Base-by-base conservation (phyloP, 2,113 vertebrate genomes). In the Hoplias malabaricus region DNA sequence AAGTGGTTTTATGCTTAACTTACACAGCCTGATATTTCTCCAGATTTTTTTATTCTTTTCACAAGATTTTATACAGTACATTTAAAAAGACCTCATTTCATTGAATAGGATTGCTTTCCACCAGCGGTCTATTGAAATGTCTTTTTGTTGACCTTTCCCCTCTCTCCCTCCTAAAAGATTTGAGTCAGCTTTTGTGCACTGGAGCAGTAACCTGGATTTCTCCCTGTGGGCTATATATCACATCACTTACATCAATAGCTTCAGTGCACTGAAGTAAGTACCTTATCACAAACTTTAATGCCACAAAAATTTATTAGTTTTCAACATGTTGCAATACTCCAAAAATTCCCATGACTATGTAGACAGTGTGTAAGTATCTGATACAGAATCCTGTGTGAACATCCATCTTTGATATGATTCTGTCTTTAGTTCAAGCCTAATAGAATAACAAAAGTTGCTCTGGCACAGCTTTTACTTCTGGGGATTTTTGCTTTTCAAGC, bases 231-330 rank as follows among this genome's bases (percentile, higher is more conserved):
- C 59, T 0, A 34, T 84, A 16, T 92, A 92, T 79, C 78, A 77
- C 0, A 86, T 91, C 1, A 79, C 89, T 0, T 93, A 93, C 83
- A 90, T 93, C 81, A 93, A 93, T 88, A 86, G 86, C 79, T 91
- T 93, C 83, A 48, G 53, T 1, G 42, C 75, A 23, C 84, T 93
- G 70, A 89, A 86, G 92, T 93, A 88, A 87, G 92, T 81, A 27
- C 29, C 23, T 65, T 29, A 57, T 38, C 4, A 56, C 31, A 63
- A 31, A 63, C 7, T 13, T 16, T 68, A 40, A 62, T 33, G 63
- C 16, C 36, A n/a, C 38, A 80, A 42, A 66, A 59, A 8, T 36
- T 0, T 38, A 19, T 59, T 31, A 34, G 6, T 33, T 65, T 34
- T 0, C 43, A 43, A 56, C 16, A 42, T 53, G 46, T 16, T 29